A percentile compares a stretch with the other conserved stretches of the same genome.
Evolutionary conservation across 2,113 vertebrate species (phyloP).

Genomic region (Zosterops hypoxanthus): DNA sequence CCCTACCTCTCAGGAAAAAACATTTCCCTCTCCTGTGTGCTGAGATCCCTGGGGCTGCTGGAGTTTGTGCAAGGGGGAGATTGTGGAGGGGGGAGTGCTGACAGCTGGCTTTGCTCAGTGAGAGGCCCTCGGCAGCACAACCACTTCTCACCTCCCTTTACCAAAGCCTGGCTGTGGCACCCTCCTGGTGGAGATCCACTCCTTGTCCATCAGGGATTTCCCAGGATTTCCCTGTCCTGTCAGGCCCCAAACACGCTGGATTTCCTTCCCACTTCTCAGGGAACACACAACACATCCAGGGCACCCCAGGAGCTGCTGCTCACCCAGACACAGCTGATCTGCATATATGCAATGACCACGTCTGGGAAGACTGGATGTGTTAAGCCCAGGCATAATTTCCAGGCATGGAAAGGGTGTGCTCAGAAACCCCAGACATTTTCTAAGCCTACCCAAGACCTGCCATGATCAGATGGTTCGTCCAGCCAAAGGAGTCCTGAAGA

Average conservation of each 20-base stretch:
- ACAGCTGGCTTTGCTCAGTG: slow-evolving; percentile 19
- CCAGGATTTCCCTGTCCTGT: neutral
- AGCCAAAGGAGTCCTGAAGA: slow-evolving; percentile 2
- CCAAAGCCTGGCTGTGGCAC: neutral
- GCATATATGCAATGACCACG: neutral
- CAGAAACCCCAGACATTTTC: neutral
- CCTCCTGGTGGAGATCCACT: neutral
- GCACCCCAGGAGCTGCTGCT: neutral
- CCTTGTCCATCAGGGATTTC: neutral
- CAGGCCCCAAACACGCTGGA: neutral
- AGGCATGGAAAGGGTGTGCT: neutral
- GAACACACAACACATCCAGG: neutral
- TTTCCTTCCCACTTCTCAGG: neutral
- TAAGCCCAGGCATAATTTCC: neutral
- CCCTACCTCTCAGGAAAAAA: neutral
- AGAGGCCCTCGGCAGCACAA: slow-evolving; percentile 3
- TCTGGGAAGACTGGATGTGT: neutral
- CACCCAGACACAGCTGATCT: neutral
- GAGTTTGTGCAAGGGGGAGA: neutral
- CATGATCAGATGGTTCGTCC: neutral
- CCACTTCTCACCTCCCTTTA: neutral
- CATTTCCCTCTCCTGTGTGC: neutral
- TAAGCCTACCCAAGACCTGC: neutral
- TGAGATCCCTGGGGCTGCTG: neutral
- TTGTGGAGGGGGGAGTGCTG: neutral